Evolutionary conservation across 2,888 invertebrate species (phyloP).

Genomic region (Volucella bombylans): DNA sequence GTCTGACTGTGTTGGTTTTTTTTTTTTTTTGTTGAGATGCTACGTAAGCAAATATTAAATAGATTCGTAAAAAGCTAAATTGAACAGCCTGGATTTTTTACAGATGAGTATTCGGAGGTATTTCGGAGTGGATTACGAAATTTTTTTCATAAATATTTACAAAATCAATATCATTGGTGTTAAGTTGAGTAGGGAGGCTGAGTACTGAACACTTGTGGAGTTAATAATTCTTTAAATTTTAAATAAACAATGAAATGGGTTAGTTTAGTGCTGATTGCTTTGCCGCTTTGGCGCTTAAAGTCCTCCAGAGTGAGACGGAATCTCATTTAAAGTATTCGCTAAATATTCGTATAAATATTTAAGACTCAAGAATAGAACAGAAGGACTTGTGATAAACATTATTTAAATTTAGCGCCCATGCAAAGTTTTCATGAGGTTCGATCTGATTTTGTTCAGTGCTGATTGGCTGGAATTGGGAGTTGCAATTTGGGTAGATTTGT

Average conservation of each 20-base stretch:
- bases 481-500: too few relatives aligned
- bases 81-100: neutral
- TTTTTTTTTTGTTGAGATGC: conserved; percentile 11
- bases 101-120: conserved; percentile 34
- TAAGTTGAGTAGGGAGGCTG: conserved; percentile 19
- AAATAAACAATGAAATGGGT: neutral
- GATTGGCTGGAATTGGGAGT: too few relatives aligned
- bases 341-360: too few relatives aligned
- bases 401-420: too few relatives aligned
- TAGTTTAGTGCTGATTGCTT: neutral
- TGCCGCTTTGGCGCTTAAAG: too few relatives aligned
- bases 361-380: too few relatives aligned
- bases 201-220: conserved; percentile 14
- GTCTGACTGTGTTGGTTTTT: neutral
- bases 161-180: neutral
- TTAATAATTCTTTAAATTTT: conserved; percentile 25
- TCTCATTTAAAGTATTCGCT: too few relatives aligned
- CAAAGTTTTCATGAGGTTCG: too few relatives aligned
- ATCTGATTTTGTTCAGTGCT: too few relatives aligned
- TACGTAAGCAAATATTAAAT: conserved; percentile 25
- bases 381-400: too few relatives aligned
- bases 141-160: conserved; percentile 32
- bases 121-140: conserved; percentile 36
- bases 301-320: neutral
- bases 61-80: conserved; percentile 37